Base-by-base conservation (phyloP, 53 echinoderm and acorn worm species). In the Echinarachnius parma region DNA sequence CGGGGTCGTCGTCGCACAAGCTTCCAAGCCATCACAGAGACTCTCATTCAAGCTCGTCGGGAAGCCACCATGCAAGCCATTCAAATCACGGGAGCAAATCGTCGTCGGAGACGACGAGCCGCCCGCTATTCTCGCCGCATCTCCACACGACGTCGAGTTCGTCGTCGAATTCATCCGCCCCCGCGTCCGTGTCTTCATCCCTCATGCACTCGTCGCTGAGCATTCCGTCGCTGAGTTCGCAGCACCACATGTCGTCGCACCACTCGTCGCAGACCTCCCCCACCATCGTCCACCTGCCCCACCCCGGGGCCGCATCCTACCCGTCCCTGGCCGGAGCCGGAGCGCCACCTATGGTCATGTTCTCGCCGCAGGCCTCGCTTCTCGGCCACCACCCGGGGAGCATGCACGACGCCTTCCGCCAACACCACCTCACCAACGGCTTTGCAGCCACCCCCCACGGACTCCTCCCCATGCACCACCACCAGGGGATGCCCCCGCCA, bases 281-380 rank as follows among this genome's bases (percentile, higher is more conserved):
- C 22, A 80, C 84, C 14, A 81, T 92, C 47, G 84, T 92, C 27
- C 90, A 86, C 71, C 62, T 90, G 39, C 94, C 94, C 20, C 94
- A 94, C 69, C 84, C 94, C 26, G 75, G 86, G 22, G 75, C 80
- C 16, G 81, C 83, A 15, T 70, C 86, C 45, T 90, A 94, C 75
- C 75, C 94, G 20, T 64, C 66, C 7, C 75, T 88, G 67, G 81
- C 84, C 10, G 68, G 78, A 47, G 53, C 81, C 7, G 56, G 78
- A n/a, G 56, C 86, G 29, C 72, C 90, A 23, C 89, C 89, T 8
- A 86, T 94, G 81, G 71, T 89, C 59, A 77, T 94, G 60, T 94
- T 87, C 49, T 81, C 94, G 30, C 69, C 94, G 18, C 90, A 90
- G 48, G 66, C 89, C 10, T 60, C 90, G 29, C 53, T 90, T 31